Evolutionary conservation across 2,113 vertebrate species (phyloP), one percentile per base, ranked within the genome.

Genomic region (Pseudorasbora parva): DNA sequence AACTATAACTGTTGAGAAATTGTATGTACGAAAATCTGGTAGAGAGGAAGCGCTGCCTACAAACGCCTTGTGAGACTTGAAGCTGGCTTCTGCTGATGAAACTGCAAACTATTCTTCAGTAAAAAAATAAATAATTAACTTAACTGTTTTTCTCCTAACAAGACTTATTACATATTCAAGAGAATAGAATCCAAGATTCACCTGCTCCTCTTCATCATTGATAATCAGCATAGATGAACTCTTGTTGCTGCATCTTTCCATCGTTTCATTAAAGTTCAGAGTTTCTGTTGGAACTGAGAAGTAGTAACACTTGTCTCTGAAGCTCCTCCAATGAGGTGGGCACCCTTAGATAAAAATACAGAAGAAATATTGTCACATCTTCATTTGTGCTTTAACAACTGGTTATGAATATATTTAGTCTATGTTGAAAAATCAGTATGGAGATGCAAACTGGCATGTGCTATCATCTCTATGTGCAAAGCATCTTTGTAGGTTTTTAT

Each of bases 181-280:
- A 30, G 19, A 30, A 78, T 54, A 10, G 21, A 1, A 17, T 4
- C 59, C 51, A 37, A 41, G 0, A 69, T 83, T 37, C 94, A 99
- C 98, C 95, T 98, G 97, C 69, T 98, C 97, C n/a, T 97, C 97
- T 87, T 94, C 94, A 78, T 94, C 89, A 83, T 96, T 95, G 88
- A 99, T 96, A 88, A 97, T 96, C 84, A 98, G 91, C 89, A 99
- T 92, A 76, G 86, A 94, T 1, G 97, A 95, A 73, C 88, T 94
- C 82, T 88, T 94, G 78, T 96, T 95, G 83, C 93, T 90, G 88
- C 98, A 99, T 82, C 93, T 95, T 85, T 92, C 90, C 59, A 91
- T 95, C 23, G 96, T 93, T 1, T 97, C 95, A 73, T 96, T 91
- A 88, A 97, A 99, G 89, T 93, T 94, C 73, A 95, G 93, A 91